Evolutionary conservation across 2,113 vertebrate species (phyloP), one percentile per base, ranked within the genome.

Genomic region (Myiagra hebetior): DNA sequence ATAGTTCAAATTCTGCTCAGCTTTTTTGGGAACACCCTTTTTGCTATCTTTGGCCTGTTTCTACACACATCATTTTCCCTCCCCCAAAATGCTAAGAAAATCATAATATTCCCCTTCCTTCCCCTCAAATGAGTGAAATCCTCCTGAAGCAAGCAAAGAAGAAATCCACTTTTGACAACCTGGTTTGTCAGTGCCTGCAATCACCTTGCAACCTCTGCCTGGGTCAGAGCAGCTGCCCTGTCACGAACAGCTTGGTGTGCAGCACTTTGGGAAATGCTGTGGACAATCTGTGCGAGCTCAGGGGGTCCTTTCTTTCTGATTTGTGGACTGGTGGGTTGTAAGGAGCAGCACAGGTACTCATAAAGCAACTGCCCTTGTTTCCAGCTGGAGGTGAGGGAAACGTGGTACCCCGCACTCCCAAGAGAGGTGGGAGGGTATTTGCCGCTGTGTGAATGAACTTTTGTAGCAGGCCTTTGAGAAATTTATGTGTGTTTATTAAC

Each of bases 261-360:
- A 70, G 44, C 41, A 4, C 35, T 3, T 62, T 23, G 23, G 37
- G 19, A 8, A 4, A 3, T 0, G 0, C 26, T 55, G 31, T 0
- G 3, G 8, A 4, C 11, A 9, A 0, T 4, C 19, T 11, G 7
- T 31, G 33, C 52, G 44, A 81, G 30, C 41, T 77, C 15, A 7
- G 41, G 27, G 28, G 3, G 1, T 20, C 3, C 5, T 47, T 41
- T 23, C 49, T 15, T 23, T 21, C 15, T 31, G 21, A 12, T 24
- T 13, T 60, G 23, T 14, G 15, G 4, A 0, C 26, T 64, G 31
- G 7, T n/a, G 41, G 11, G 23, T 56, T 56, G 11, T 14, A 27
- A 41, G 50, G 46, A 85, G 30, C 30, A 70, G 30, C 6, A 39
- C 6, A 20, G 21, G 27, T 9, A 20, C 60, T 74, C n/a, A 41